phyloP scores from a whole-genome alignment of 1,140 invertebrate genomes.

The Drosophila obscura region DNA sequence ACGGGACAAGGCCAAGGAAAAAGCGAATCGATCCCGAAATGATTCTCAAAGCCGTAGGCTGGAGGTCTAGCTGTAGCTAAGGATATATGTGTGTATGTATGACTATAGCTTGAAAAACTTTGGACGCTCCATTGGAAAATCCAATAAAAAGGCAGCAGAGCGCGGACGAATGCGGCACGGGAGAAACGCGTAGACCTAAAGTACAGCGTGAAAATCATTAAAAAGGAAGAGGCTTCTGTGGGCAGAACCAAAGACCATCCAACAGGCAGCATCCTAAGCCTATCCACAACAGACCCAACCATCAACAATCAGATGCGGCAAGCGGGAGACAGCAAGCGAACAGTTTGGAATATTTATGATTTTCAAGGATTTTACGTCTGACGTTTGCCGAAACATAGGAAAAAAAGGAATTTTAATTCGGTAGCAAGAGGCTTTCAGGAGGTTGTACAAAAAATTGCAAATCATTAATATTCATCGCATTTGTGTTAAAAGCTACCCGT shows the following conservation, averaged over 20 bases:
- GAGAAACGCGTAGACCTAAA: conserved; percentile 1
- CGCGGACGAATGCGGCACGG: conserved; percentile 33
- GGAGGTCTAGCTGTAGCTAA: conserved; percentile 3
- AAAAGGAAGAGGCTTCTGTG: conserved; percentile 39
- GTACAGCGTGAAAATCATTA: conserved; percentile 60
- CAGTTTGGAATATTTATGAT: conserved; percentile 70
- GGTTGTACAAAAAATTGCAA: conserved; percentile 29
- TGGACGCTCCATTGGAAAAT: conserved; percentile 61
- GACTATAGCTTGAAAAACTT: conserved; percentile 10
- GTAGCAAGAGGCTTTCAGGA: conserved; percentile 34
- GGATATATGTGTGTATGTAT: not conserved
- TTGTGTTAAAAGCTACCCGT: conserved; percentile 10
- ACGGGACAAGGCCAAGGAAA: conserved; percentile 11
- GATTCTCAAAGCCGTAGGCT: conserved; percentile 27
- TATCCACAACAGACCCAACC: conserved; percentile 50
- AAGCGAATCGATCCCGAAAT: conserved; percentile 41
- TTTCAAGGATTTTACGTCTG: conserved; percentile 71
- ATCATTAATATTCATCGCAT: conserved; percentile 70
- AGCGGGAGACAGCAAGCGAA: conserved; percentile 33
- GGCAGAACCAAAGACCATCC: conserved; percentile 19
- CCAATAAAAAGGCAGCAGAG: conserved; percentile 53
- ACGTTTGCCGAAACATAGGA: conserved; percentile 42
- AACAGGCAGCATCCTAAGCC: conserved; percentile 53
- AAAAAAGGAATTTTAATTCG: conserved; percentile 36
- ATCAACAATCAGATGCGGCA: conserved; percentile 41